Evolutionary conservation across 2,113 vertebrate genomes (phyloP).

Genomic region (Peromyscus polionotus): DNA sequence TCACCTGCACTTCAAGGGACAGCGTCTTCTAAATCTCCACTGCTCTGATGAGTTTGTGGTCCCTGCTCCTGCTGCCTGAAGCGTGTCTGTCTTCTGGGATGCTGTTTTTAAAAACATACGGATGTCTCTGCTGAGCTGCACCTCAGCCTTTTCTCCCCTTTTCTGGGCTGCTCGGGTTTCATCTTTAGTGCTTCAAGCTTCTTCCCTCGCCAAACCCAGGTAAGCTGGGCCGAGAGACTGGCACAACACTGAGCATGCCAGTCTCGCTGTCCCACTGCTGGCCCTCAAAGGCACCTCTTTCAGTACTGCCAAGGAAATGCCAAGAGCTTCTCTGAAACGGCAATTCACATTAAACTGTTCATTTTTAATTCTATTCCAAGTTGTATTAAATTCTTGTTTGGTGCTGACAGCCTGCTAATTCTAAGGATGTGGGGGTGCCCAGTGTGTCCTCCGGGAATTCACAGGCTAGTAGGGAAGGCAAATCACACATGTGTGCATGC

Average conservation of each 20-base stretch:
- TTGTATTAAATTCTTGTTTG: slow-evolving; percentile 44
- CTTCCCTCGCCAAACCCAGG: neutral
- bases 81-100: neutral
- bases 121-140: neutral
- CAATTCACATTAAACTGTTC: neutral
- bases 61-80: neutral
- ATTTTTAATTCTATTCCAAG: slow-evolving; percentile 44
- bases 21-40: neutral
- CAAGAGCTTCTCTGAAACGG: slow-evolving; percentile 21
- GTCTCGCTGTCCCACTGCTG: neutral
- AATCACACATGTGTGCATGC: neutral
- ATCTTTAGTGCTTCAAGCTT: neutral
- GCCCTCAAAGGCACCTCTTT: neutral
- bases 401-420: neutral
- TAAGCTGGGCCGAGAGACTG: neutral
- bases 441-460: neutral
- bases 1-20: neutral
- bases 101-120: neutral
- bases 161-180: neutral
- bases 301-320: neutral
- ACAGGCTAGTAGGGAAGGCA: neutral
- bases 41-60: neutral
- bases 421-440: neutral
- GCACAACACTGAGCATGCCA: neutral
- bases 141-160: neutral